These are phyloP conservation scores for Luscinia megarhynchos DNA, from an alignment of 2,797 vertebrate species.

Conservation along the genomic window DNA sequence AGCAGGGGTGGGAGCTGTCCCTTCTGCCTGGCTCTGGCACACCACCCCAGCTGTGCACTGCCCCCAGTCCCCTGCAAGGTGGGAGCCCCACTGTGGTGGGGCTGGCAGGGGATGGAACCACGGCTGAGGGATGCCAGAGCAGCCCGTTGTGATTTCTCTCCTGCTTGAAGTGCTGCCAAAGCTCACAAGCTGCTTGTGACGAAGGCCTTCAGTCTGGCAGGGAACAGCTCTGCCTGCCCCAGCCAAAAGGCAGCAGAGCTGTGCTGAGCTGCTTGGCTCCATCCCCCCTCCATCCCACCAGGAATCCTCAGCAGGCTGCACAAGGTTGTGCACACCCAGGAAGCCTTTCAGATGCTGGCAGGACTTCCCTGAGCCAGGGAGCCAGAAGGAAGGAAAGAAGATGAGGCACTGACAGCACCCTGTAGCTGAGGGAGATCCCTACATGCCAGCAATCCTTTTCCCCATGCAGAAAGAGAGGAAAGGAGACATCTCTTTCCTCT, in stretches of 20 bases:
- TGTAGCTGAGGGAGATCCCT: background rate
- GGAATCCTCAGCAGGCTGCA: slow-evolving; percentile 4
- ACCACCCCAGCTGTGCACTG: accelerated
- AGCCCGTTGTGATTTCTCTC: background rate
- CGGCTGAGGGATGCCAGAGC: background rate
- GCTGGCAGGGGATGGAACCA: background rate
- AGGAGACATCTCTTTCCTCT: background rate
- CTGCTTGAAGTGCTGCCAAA: background rate
- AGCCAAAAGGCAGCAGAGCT: background rate
- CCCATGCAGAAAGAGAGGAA: background rate
- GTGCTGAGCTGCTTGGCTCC: background rate
- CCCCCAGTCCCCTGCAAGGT: accelerated
- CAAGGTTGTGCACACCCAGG: background rate
- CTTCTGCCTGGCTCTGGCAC: background rate
- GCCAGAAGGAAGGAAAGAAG: background rate
- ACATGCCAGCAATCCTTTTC: background rate
- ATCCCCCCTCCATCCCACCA: background rate
- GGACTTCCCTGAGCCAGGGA: background rate
- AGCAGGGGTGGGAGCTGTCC: background rate
- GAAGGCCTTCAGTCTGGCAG: background rate
- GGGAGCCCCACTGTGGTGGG: background rate
- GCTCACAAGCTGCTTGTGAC: background rate
- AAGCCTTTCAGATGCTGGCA: background rate
- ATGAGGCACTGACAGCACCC: background rate
- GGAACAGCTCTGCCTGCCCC: background rate